phyloP scores from a whole-genome alignment of 2,113 vertebrate species.

The Bufo gargarizans region DNA sequence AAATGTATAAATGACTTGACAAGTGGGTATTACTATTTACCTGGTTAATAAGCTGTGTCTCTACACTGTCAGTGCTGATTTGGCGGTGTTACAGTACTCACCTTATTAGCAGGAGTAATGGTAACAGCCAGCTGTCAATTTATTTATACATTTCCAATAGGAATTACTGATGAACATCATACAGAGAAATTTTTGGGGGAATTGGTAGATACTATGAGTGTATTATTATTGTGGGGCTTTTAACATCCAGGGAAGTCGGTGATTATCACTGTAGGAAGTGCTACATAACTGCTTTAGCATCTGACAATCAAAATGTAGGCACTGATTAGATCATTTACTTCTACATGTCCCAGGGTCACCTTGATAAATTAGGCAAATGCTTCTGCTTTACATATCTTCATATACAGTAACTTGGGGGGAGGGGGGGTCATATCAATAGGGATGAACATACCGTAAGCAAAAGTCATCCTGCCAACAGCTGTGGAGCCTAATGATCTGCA shows the following conservation, averaged over 20 bases:
- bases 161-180: not conserved
- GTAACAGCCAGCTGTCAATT: not conserved
- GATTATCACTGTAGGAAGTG: not conserved
- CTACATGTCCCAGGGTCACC: conserved; percentile 3
- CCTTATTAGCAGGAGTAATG: not conserved
- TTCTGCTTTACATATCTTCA: not conserved
- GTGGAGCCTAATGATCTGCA: no score
- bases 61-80: not conserved
- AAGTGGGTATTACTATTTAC: not conserved
- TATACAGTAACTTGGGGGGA: not conserved
- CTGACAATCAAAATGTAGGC: conserved; percentile 2
- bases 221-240: not conserved
- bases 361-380: conserved; percentile 25
- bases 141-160: not conserved
- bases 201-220: not conserved
- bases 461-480: not conserved
- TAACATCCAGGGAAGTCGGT: not conserved
- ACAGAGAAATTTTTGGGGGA: no score
- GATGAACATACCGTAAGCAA: not conserved
- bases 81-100: no score
- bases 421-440: not conserved
- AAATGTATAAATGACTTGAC: not conserved
- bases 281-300: not conserved
- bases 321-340: conserved; percentile 43
- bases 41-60: not conserved